These are phyloP conservation scores for Alfaro cultratus DNA, from an alignment of 2,797 vertebrate species.

Conservation along the genomic window DNA sequence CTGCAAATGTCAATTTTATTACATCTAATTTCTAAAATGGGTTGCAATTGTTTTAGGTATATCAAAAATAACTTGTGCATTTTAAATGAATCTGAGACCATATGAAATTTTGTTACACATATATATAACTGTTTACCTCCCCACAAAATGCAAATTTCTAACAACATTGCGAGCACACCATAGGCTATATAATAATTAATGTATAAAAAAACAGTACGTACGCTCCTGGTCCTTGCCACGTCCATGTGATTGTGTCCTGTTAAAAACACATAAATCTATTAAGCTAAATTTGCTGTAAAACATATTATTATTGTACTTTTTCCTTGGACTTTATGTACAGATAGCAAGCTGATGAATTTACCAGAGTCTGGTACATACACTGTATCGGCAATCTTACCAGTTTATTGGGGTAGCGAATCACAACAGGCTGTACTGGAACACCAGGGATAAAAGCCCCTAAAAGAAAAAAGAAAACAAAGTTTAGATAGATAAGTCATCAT, in stretches of 20 bases:
- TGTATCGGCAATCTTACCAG: slow-evolving; percentile 82
- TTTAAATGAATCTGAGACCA: not conserved
- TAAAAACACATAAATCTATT: slow-evolving; percentile 5
- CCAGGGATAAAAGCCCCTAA: slow-evolving; percentile 96
- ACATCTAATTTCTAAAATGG: too few relatives aligned
- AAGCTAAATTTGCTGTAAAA: not conserved
- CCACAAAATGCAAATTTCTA: not conserved
- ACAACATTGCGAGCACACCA: not conserved
- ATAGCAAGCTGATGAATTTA: not conserved
- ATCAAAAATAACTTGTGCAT: not conserved
- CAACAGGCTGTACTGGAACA: slow-evolving; percentile 95
- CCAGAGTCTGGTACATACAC: too few relatives aligned
- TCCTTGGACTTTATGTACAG: not conserved
- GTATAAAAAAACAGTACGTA: slow-evolving; percentile 78
- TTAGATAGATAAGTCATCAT: not conserved
- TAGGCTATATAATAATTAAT: not conserved
- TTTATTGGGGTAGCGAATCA: slow-evolving; percentile 93
- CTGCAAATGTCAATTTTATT: not conserved
- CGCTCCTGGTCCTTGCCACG: slow-evolving; percentile 98
- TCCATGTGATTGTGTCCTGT: slow-evolving; percentile 98
- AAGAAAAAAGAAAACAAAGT: not conserved
- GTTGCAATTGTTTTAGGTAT: too few relatives aligned
- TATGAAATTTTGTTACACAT: not conserved
- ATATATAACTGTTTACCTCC: too few relatives aligned
- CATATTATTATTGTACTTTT: not conserved